Conservation (phyloP, 1,140 invertebrate species). For the Drosophila asahinai region DNA sequence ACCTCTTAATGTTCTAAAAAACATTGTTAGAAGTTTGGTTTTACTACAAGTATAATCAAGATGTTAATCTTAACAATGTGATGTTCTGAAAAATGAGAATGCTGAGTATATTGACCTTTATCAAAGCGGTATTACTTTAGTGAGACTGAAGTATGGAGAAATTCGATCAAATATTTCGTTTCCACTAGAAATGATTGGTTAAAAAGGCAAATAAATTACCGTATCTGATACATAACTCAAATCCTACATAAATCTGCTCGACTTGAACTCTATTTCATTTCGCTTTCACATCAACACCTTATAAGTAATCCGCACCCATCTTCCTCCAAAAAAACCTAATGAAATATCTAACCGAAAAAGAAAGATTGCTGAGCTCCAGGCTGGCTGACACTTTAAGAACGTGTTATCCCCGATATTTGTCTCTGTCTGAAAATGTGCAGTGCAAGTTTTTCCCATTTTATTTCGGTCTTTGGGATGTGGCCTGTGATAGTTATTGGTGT, state of each 20-base stretch:
- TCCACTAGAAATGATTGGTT: background rate
- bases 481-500: constrained; percentile 22
- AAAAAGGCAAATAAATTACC: constrained; percentile 2
- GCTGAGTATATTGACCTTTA: background rate
- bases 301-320: constrained; percentile 9
- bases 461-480: constrained; percentile 8
- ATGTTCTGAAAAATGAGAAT: background rate
- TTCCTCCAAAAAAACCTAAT: background rate
- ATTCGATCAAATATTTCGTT: constrained; percentile 4
- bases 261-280: constrained; percentile 13
- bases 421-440: constrained; percentile 32
- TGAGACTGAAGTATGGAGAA: background rate
- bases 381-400: constrained; percentile 26
- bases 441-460: constrained; percentile 31
- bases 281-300: constrained; percentile 12
- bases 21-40: background rate
- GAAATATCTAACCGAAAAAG: constrained; percentile 2
- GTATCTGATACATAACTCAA: constrained; percentile 17
- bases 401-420: constrained; percentile 41
- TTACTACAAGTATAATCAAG: constrained; percentile 1
- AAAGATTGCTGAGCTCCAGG: constrained; percentile 7
- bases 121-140: background rate
- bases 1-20: background rate
- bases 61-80: background rate
- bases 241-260: constrained; percentile 4